These are phyloP conservation scores for Punctoribates punctum DNA, from an alignment of 2,888 invertebrate species.

Conservation along the genomic window DNA sequence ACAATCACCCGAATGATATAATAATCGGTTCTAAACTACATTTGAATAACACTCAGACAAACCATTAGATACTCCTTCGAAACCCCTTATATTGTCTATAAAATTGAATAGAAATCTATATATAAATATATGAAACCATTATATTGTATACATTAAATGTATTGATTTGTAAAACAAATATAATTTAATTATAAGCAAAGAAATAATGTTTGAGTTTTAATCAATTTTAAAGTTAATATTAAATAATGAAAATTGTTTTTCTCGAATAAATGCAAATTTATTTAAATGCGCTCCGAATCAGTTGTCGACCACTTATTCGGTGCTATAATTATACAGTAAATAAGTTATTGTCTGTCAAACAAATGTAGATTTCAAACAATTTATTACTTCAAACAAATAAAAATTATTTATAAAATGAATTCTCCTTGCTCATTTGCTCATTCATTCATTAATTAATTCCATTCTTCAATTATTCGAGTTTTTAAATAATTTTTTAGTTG, in stretches of 20 bases:
- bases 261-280: constrained; percentile 12
- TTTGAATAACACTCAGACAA: background rate
- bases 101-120: background rate
- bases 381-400: constrained; percentile 35
- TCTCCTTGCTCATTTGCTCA: background rate
- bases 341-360: constrained; percentile 33
- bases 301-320: constrained; percentile 21
- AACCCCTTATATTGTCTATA: constrained; percentile 13
- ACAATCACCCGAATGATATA: background rate
- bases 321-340: constrained; percentile 36
- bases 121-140: constrained; percentile 23
- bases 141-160: constrained; percentile 21
- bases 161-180: constrained; percentile 33
- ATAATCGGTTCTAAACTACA: background rate
- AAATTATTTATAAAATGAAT: constrained; percentile 32
- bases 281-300: constrained; percentile 22
- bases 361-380: constrained; percentile 27
- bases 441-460: background rate
- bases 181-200: background rate
- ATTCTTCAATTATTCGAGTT: too few species aligned
- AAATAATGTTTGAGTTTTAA: constrained; percentile 7
- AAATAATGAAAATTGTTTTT: background rate
- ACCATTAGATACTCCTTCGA: background rate
- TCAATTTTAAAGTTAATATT: background rate
- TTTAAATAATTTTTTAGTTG: too few species aligned